Base-by-base conservation (phyloP, 2,113 vertebrate genomes). In the Upupa epops region DNA sequence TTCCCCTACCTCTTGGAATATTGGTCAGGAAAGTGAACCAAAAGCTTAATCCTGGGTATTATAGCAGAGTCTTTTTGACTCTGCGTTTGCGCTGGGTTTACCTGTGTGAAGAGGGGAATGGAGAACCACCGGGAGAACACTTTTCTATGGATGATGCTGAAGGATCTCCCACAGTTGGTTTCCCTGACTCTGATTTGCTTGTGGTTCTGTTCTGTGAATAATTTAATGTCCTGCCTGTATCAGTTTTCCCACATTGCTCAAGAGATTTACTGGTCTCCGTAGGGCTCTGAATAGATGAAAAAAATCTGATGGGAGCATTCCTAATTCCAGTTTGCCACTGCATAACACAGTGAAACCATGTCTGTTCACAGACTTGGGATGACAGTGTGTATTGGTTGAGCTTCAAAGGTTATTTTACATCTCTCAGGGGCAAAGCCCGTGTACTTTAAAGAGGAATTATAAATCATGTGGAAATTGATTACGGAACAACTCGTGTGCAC, bases 401-500 rank as follows among this genome's bases (percentile, higher is more conserved):
- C 55, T 84, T 81, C 63, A 72, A 8, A 60, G 56, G 52, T 25
- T 77, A 1, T 52, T 90, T 84, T 69, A n/a, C 21, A 37, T 56
- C 21, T 84, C 84, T 64, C 1, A 0, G 36, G n/a, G 37, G 26
- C 11, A 71, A 63, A 12, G 6, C 34, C 2, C 0, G 1, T 36
- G 22, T 71, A 15, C 85, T 61, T 52, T 63, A 59, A 40, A 22
- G 17, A 70, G 21, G 51, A 70, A 56, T 88, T 37, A 46, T 59
- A 63, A 87, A 64, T 89, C 75, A 37, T 77, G 37, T 70, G 46
- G 58, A 55, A 83, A 64, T 26, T 69, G 40, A 82, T 84, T 66
- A 16, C 24, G 19, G 52, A 86, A 37, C 48, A 64, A 17, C 26
- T 72, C 24, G 1, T 11, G 28, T 45, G 26, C 2, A 4, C 46